Conservation (phyloP, 2,888 invertebrate genomes). For the Bembecia ichneumoniformis region DNA sequence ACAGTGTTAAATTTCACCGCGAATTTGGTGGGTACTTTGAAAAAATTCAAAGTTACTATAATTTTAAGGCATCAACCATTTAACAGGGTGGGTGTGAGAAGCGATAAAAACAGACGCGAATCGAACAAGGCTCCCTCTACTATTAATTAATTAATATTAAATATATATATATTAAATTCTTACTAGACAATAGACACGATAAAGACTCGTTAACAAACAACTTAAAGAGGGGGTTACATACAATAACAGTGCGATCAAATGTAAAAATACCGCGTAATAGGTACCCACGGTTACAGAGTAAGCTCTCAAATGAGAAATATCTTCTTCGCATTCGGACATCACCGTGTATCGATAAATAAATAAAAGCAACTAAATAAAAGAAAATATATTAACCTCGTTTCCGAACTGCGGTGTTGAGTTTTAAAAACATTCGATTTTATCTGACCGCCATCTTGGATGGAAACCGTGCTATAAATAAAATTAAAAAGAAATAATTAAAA, state of each 20-base stretch:
- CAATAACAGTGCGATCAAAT: slow-evolving; percentile 65
- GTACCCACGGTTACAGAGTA: slow-evolving; percentile 54
- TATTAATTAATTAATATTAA: slow-evolving; percentile 54
- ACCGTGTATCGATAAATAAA: slow-evolving; percentile 5
- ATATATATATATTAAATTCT: slow-evolving; percentile 63
- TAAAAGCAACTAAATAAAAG: slow-evolving; percentile 7
- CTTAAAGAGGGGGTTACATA: slow-evolving; percentile 48
- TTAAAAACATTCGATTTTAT: slow-evolving; percentile 58
- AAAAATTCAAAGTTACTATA: slow-evolving; percentile 44
- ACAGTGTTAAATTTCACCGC: slow-evolving; percentile 49
- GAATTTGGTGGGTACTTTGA: slow-evolving; percentile 23
- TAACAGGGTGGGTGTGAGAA: slow-evolving; percentile 32
- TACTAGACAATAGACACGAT: slow-evolving; percentile 69
- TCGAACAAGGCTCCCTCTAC: slow-evolving; percentile 60
- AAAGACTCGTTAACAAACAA: slow-evolving; percentile 70
- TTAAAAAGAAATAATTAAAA: slow-evolving; percentile 33
- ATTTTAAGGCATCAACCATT: slow-evolving; percentile 29
- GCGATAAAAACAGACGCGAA: slow-evolving; percentile 54
- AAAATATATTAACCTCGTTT: slow-evolving; percentile 11
- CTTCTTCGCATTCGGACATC: slow-evolving; percentile 24
- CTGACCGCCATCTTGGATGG: slow-evolving; percentile 32
- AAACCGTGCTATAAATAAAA: slow-evolving; percentile 17
- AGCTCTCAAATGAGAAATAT: slow-evolving; percentile 54
- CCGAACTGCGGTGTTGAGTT: slow-evolving; percentile 35
- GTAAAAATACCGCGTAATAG: slow-evolving; percentile 57